phyloP scores from a whole-genome alignment of 2,113 vertebrate genomes.

The Isichthys henryi region DNA sequence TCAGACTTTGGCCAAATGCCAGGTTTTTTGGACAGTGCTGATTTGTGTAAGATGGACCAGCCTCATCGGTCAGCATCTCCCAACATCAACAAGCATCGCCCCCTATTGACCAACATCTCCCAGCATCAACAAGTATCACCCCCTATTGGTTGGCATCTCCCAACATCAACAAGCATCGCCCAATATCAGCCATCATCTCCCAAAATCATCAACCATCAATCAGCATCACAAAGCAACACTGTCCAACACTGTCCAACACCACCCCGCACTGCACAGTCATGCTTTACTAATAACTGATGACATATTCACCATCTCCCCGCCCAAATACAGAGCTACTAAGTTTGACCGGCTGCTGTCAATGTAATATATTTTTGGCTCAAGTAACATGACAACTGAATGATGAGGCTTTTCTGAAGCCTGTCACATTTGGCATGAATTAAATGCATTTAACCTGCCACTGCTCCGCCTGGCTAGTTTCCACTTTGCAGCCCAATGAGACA shows the following conservation, averaged over 20 bases:
- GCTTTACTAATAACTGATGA: background rate
- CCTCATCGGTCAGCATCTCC: background rate
- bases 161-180: background rate
- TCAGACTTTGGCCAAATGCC: background rate
- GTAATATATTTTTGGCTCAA: background rate
- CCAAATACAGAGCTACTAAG: background rate
- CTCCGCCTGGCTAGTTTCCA: background rate
- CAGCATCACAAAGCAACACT: background rate
- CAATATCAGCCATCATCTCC: background rate
- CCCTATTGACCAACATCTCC: too few relatives aligned
- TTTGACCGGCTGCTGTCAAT: background rate
- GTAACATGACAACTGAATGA: background rate
- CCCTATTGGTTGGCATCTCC: too few relatives aligned
- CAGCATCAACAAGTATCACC: too few relatives aligned
- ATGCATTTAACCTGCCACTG: background rate
- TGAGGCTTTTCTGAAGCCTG: background rate
- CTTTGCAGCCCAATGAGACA: background rate
- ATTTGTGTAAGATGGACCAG: background rate
- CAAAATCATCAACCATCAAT: background rate
- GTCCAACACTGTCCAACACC: background rate
- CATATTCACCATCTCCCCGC: background rate
- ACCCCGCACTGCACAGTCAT: background rate
- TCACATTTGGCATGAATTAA: background rate
- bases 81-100: too few relatives aligned
- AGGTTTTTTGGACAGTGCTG: background rate